These are phyloP conservation scores for Herpetotheres cachinnans DNA, from an alignment of 2,113 vertebrate genomes.

Conservation along the genomic window DNA sequence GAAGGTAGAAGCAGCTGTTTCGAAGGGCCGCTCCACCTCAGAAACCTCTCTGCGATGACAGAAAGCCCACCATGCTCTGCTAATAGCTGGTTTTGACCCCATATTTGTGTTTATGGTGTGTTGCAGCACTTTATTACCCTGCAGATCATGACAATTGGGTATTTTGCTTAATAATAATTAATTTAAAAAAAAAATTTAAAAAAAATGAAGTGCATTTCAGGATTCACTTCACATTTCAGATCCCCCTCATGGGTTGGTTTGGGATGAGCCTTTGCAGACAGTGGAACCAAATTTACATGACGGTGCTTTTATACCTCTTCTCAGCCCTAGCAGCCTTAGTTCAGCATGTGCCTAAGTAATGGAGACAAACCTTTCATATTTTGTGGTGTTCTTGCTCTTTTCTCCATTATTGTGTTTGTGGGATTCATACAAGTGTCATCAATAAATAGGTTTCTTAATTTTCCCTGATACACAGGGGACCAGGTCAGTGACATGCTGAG, in stretches of 20 bases:
- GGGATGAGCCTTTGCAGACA: neutral
- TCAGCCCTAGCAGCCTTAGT: neutral
- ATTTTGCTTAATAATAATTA: neutral
- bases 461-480: neutral
- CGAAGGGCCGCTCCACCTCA: neutral
- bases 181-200: too few species aligned
- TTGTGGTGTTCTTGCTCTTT: neutral
- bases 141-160: neutral
- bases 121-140: neutral
- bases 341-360: neutral
- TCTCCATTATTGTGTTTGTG: neutral
- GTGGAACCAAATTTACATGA: neutral
- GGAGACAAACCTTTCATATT: neutral
- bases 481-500: neutral
- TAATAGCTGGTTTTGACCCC: neutral
- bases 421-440: neutral
- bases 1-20: neutral
- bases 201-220: neutral
- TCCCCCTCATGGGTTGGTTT: neutral
- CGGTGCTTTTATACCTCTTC: neutral
- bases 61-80: neutral
- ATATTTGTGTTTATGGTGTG: neutral
- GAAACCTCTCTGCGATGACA: neutral
- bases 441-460: neutral
- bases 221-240: neutral